phyloP scores from a whole-genome alignment of 2,888 invertebrate genomes.

The Linnaemya vulpina region DNA sequence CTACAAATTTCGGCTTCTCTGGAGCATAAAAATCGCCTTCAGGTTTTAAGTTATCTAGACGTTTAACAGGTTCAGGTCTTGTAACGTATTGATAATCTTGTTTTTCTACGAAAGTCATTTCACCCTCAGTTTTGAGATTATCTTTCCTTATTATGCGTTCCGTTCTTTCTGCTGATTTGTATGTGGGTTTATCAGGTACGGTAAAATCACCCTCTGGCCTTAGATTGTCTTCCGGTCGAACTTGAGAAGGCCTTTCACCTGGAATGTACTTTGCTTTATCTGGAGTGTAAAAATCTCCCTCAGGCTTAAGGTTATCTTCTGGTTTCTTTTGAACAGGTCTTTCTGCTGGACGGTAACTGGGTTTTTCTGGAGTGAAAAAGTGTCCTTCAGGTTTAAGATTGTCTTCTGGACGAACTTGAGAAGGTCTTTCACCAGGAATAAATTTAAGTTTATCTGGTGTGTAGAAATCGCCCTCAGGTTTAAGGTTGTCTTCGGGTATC shows the following conservation, averaged over 20 bases:
- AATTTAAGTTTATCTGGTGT: conserved; percentile 85
- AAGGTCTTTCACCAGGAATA: conserved; percentile 76
- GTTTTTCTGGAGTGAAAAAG: conserved; percentile 83
- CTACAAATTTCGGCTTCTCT: conserved; percentile 82
- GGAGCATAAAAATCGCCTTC: conserved; percentile 78
- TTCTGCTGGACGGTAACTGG: conserved; percentile 84
- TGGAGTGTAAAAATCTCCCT: conserved; percentile 85
- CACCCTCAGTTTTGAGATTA: conserved; percentile 82
- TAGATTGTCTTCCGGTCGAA: conserved; percentile 84
- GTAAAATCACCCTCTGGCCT: conserved; percentile 85
- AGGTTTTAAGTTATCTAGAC: conserved; percentile 83
- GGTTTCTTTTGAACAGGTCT: conserved; percentile 80
- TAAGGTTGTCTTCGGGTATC: conserved; percentile 83
- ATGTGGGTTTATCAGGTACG: conserved; percentile 82
- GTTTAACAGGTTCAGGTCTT: conserved; percentile 83
- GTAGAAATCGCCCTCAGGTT: conserved; percentile 84
- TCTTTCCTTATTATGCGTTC: conserved; percentile 84
- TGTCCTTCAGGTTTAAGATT: conserved; percentile 85
- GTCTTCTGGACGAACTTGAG: conserved; percentile 83
- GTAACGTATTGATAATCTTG: conserved; percentile 81
- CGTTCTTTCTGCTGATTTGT: conserved; percentile 83
- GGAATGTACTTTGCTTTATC: conserved; percentile 80
- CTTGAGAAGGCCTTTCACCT: conserved; percentile 79
- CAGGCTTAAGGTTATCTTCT: conserved; percentile 84
- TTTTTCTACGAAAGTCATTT: conserved; percentile 73